A percentile compares a stretch with the other conserved stretches of the same genome.
phyloP scores from a whole-genome alignment of 2,888 invertebrate species.

The Nemoura dubitans region DNA sequence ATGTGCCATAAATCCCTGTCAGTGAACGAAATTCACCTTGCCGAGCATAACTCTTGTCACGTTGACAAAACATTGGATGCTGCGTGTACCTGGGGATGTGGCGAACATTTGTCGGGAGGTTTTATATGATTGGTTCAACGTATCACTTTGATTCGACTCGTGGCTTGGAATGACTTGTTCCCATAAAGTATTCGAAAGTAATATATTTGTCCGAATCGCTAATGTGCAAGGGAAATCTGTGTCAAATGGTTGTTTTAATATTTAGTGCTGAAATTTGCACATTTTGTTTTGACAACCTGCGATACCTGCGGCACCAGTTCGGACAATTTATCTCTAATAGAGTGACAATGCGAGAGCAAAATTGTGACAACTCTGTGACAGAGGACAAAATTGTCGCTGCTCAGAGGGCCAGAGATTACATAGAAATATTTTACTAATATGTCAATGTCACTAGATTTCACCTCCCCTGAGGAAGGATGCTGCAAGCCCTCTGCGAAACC shows the following conservation, averaged over 20 bases:
- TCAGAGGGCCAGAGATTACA: neutral
- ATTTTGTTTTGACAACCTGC: too few relatives aligned
- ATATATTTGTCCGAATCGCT: neutral
- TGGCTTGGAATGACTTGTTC: neutral
- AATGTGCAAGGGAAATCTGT: neutral
- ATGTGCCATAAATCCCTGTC: constrained; percentile 7
- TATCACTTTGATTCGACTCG: neutral
- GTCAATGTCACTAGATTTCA: constrained; percentile 12
- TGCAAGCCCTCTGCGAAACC: neutral
- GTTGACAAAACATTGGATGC: neutral
- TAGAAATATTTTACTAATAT: constrained; percentile 12
- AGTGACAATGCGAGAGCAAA: neutral
- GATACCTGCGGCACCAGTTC: too few relatives aligned
- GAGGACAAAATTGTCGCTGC: constrained; percentile 12
- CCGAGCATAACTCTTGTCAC: neutral
- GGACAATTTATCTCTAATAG: neutral
- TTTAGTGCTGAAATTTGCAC: neutral
- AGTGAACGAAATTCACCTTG: neutral
- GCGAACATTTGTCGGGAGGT: neutral
- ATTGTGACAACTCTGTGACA: neutral
- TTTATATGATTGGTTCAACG: neutral
- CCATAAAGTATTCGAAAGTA: neutral
- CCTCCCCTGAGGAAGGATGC: neutral
- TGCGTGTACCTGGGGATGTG: neutral
- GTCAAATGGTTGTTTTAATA: neutral